phyloP scores from a whole-genome alignment of 2,888 invertebrate species.

The Aporophyla nigra region DNA sequence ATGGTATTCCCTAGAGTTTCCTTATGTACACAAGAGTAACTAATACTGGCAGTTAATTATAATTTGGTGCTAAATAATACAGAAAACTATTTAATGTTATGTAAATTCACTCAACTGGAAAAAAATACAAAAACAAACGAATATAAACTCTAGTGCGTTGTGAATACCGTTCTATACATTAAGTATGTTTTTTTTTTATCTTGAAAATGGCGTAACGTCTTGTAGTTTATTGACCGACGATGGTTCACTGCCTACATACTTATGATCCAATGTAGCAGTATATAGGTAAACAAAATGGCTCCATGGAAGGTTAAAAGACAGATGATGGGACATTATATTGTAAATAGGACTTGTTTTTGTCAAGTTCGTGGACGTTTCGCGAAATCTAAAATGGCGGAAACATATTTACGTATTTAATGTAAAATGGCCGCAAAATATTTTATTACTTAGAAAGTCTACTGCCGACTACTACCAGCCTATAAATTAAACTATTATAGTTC shows the following conservation, averaged over 20 bases:
- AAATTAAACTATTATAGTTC: background rate
- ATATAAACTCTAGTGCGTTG: slow-evolving; percentile 52
- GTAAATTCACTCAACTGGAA: slow-evolving; percentile 32
- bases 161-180: slow-evolving; percentile 58
- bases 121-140: slow-evolving; percentile 41
- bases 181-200: slow-evolving; percentile 48
- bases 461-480: no score
- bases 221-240: slow-evolving; percentile 59
- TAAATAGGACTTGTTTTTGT: slow-evolving; percentile 20
- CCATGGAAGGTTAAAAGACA: slow-evolving; percentile 33
- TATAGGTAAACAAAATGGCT: slow-evolving; percentile 61
- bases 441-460: no score
- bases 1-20: slow-evolving; percentile 10
- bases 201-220: slow-evolving; percentile 57
- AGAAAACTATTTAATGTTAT: slow-evolving; percentile 26
- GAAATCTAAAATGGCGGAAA: slow-evolving; percentile 17
- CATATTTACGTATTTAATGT: background rate
- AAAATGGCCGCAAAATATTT: no score
- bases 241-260: slow-evolving; percentile 61
- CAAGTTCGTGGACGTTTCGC: slow-evolving; percentile 22
- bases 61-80: slow-evolving; percentile 20
- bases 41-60: slow-evolving; percentile 19
- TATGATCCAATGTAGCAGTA: slow-evolving; percentile 51
- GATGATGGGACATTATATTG: slow-evolving; percentile 29
- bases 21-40: slow-evolving; percentile 4